Evolutionary conservation across 1,140 invertebrate species (phyloP).

Genomic region (Sinella curviseta): DNA sequence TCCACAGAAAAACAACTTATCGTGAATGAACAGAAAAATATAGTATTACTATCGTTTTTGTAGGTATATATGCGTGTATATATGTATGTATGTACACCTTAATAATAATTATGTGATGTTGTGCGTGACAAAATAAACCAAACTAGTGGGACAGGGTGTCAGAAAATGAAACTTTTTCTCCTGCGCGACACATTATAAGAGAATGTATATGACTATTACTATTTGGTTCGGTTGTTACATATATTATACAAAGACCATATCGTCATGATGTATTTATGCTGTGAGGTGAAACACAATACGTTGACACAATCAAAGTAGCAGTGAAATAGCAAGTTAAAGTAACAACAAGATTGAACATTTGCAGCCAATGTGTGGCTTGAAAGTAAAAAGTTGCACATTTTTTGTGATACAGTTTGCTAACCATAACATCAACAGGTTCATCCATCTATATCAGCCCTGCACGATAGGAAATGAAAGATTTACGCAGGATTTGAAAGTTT

Average conservation of each 20-base stretch:
- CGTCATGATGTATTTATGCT: no score
- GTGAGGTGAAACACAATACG: neutral
- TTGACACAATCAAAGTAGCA: neutral
- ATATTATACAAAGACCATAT: no score
- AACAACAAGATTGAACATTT: neutral
- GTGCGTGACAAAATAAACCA: neutral
- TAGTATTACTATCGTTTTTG: no score
- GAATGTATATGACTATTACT: no score
- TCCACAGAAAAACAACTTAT: no score
- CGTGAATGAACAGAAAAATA: no score
- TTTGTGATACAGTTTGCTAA: no score
- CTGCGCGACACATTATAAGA: no score
- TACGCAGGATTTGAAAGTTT: neutral
- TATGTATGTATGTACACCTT: neutral
- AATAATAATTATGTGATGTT: neutral
- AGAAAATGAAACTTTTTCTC: neutral
- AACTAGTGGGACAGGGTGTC: neutral
- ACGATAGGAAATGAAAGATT: neutral
- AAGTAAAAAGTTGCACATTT: neutral
- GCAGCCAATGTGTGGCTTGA: neutral
- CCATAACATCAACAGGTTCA: neutral
- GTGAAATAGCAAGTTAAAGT: neutral
- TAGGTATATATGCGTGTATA: no score
- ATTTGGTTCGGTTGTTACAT: no score
- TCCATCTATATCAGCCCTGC: neutral